Conservation (phyloP, 2,797 vertebrate species). For the Muscicapa comitata region DNA sequence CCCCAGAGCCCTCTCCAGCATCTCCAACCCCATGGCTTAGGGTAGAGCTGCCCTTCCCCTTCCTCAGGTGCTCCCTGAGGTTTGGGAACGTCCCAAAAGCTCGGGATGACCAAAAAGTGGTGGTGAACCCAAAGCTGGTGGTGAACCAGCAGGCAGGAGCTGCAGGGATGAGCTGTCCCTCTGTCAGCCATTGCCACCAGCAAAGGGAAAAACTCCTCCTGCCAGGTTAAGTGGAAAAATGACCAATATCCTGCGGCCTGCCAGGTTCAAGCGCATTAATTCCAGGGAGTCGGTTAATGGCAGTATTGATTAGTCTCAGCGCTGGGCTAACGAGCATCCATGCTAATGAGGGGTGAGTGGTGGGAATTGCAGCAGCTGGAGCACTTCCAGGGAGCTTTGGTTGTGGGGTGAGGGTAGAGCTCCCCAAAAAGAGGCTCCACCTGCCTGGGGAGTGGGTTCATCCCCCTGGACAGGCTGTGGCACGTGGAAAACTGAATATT, state of each 20-base stretch:
- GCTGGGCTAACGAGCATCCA: conserved; percentile 69
- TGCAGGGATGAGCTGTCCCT: neutral
- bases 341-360: conserved; percentile 57
- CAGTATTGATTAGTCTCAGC: conserved; percentile 75
- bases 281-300: conserved; percentile 71
- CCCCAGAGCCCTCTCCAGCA: neutral
- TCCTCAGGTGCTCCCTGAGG: neutral
- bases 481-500: rapidly evolving
- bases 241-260: neutral
- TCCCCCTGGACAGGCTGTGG: neutral
- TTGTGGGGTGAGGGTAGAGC: rapidly evolving
- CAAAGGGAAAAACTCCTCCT: neutral
- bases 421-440: neutral
- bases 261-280: conserved; percentile 68
- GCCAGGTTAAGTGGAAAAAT: conserved; percentile 1
- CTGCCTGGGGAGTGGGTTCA: rapidly evolving
- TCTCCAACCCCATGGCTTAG: rapidly evolving
- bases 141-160: neutral
- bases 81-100: rapidly evolving
- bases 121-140: neutral
- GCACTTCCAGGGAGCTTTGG: neutral
- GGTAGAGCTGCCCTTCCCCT: neutral
- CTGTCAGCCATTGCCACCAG: neutral
- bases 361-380: conserved; percentile 1
- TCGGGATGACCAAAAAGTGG: neutral